phyloP scores from a whole-genome alignment of 2,113 vertebrate genomes.

The Peromyscus leucopus region DNA sequence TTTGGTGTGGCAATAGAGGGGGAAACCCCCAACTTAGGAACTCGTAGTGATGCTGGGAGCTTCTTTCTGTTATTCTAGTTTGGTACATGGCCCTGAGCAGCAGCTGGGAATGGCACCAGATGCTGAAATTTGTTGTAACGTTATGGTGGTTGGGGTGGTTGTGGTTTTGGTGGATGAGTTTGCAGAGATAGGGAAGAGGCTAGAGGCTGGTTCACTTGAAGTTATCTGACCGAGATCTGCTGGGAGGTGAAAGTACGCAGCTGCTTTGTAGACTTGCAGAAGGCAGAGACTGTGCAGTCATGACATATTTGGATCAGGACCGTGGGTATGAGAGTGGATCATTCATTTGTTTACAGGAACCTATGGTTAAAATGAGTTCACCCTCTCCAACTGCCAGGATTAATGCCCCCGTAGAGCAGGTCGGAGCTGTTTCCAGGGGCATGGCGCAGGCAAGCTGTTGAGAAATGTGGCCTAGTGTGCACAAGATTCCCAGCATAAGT shows the following conservation, averaged over 20 bases:
- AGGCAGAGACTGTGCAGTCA: background rate
- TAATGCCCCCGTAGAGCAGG: conserved; percentile 6
- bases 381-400: background rate
- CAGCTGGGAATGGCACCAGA: background rate
- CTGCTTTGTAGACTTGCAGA: conserved; percentile 5
- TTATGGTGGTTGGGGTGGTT: background rate
- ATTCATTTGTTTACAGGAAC: conserved; percentile 52
- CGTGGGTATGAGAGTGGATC: background rate
- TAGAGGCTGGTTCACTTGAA: background rate
- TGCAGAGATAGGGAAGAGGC: background rate
- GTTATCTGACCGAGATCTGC: conserved; percentile 44
- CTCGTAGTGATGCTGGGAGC: background rate
- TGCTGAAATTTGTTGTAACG: background rate
- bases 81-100: background rate
- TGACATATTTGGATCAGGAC: background rate
- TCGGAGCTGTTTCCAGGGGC: conserved; percentile 56
- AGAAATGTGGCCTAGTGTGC: conserved; percentile 52
- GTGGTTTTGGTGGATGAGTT: background rate
- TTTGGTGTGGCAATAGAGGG: background rate
- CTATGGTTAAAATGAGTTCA: conserved; percentile 11
- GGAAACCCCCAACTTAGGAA: background rate
- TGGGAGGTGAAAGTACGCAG: background rate
- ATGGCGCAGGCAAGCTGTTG: conserved; percentile 43
- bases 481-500: conserved; percentile 64
- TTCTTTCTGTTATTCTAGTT: background rate